A percentile compares a stretch with the other conserved stretches of the same genome.
Evolutionary conservation across 2,888 invertebrate species (phyloP).

Genomic region (Oxystoma pomonae): DNA sequence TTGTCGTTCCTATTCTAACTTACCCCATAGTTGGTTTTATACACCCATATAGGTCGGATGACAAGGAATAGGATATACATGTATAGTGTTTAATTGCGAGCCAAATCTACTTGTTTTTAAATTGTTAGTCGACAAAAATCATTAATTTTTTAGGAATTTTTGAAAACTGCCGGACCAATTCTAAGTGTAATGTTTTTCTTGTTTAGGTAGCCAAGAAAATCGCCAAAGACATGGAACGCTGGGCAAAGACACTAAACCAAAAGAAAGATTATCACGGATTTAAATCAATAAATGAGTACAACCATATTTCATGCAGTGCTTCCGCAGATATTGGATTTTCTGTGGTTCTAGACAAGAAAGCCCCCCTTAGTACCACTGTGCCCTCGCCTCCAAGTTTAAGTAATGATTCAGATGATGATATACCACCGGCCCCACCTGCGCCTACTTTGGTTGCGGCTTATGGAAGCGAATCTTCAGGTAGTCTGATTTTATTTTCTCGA

Average conservation of each 20-base stretch:
- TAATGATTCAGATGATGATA: slow-evolving; percentile 27
- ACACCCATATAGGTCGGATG: too few relatives aligned
- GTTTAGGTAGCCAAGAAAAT: slow-evolving; percentile 97
- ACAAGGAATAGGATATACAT: too few relatives aligned
- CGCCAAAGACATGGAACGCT: slow-evolving; percentile 90
- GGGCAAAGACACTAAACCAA: slow-evolving; percentile 97
- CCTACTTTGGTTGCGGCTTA: slow-evolving; percentile 69
- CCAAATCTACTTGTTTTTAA: too few relatives aligned
- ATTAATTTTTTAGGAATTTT: too few relatives aligned
- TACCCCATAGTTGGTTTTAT: too few relatives aligned
- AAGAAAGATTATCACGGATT: slow-evolving; percentile 70
- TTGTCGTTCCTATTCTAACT: too few relatives aligned
- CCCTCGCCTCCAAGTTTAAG: slow-evolving; percentile 25
- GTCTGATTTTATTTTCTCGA: slow-evolving; percentile 1
- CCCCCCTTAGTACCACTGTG: slow-evolving; percentile 33
- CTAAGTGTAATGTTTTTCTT: too few relatives aligned
- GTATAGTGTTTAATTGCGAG: too few relatives aligned
- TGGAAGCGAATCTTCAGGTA: slow-evolving; percentile 57
- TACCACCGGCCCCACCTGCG: slow-evolving; percentile 24
- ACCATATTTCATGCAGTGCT: slow-evolving; percentile 50
- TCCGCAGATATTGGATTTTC: slow-evolving; percentile 93
- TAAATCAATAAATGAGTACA: slow-evolving; percentile 30
- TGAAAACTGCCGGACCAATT: too few relatives aligned
- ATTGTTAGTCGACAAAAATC: too few relatives aligned
- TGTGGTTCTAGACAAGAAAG: slow-evolving; percentile 81